phyloP scores from a whole-genome alignment of 2,888 invertebrate species.

The Panzeria rudis region DNA sequence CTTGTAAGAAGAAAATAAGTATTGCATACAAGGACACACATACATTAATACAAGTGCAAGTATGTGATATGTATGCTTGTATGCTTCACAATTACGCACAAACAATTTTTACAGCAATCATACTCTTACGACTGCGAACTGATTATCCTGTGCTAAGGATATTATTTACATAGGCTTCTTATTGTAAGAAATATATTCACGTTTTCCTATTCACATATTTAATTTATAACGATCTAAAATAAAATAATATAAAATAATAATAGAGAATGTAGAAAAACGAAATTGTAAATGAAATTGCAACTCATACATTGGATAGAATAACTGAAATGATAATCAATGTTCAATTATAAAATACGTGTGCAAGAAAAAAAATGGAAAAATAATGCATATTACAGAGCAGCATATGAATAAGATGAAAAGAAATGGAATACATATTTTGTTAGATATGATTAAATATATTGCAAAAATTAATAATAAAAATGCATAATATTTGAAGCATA shows the following conservation, averaged over 20 bases:
- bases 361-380: background rate
- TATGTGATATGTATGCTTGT: background rate
- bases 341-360: slow-evolving; percentile 48
- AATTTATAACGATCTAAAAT: slow-evolving; percentile 49
- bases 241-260: background rate
- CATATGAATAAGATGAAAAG: background rate
- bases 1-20: slow-evolving; percentile 24
- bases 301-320: background rate
- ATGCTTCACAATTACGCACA: background rate
- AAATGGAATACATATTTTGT: background rate
- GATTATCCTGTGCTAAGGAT: slow-evolving; percentile 38
- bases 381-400: background rate
- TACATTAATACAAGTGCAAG: slow-evolving; percentile 3
- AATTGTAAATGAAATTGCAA: slow-evolving; percentile 43
- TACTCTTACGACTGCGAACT: background rate
- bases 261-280: background rate
- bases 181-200: slow-evolving; percentile 59
- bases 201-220: slow-evolving; percentile 53
- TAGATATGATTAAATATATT: background rate
- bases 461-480: background rate
- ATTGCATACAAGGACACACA: background rate
- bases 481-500: background rate
- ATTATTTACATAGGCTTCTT: slow-evolving; percentile 61
- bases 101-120: slow-evolving; percentile 1
- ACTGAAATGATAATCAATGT: slow-evolving; percentile 8